Percentiles rank a stretch among this genome's conserved stretches.
These are phyloP conservation scores for Paradisaea rubra DNA, from an alignment of 2,113 vertebrate species.

Conservation along the genomic window DNA sequence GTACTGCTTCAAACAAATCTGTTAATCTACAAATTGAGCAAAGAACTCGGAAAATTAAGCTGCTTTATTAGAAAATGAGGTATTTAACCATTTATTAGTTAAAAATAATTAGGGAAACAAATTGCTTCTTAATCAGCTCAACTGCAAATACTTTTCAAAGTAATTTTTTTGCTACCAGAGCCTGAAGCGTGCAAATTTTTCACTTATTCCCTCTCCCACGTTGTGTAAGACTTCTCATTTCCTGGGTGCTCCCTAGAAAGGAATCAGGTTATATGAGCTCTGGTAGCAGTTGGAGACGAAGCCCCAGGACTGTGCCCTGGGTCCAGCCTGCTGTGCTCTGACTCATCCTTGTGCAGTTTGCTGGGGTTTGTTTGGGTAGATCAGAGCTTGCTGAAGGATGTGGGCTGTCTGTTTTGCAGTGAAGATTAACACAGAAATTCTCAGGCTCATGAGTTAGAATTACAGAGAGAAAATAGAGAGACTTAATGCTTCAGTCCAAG, in stretches of 20 bases:
- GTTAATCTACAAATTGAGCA: not conserved
- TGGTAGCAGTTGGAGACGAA: fast-evolving
- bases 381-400: not conserved
- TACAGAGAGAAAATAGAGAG: fast-evolving
- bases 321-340: not conserved
- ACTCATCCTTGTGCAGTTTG: fast-evolving
- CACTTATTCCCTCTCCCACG: not conserved
- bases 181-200: not conserved
- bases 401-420: not conserved
- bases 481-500: not conserved
- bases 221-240: not conserved
- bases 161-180: not conserved
- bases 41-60: not conserved
- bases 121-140: not conserved
- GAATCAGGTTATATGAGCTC: fast-evolving
- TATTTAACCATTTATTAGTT: conserved; percentile 4
- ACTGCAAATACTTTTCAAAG: not conserved
- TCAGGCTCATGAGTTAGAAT: not conserved
- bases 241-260: not conserved
- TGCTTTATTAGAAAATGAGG: not conserved
- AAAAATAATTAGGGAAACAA: conserved; percentile 26
- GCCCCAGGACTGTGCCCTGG: not conserved
- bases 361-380: not conserved
- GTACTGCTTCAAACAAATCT: not conserved
- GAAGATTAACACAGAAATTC: not conserved